These are phyloP conservation scores for Nasonia longicornis DNA, from an alignment of 1,140 invertebrate species.

Conservation along the genomic window DNA sequence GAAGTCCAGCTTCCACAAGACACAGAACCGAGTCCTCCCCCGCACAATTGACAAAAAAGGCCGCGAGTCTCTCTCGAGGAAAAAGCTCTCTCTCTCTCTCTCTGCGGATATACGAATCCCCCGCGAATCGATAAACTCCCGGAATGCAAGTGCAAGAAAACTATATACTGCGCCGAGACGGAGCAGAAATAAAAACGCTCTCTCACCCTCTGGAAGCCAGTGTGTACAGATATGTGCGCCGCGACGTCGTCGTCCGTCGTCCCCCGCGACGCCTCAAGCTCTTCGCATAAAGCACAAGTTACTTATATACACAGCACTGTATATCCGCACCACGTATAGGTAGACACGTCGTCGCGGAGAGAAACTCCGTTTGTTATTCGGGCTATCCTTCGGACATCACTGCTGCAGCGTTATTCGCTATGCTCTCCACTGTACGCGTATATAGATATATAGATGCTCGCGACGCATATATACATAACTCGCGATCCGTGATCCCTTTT, in stretches of 20 bases:
- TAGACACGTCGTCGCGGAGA: background rate
- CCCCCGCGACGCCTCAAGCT: background rate
- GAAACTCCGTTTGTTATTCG: background rate
- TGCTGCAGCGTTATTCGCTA: background rate
- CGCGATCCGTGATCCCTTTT: slow-evolving; percentile 2
- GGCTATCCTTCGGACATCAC: background rate
- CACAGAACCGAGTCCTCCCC: background rate
- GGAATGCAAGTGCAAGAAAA: background rate
- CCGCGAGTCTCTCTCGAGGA: background rate
- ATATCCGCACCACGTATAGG: background rate
- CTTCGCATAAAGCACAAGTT: background rate
- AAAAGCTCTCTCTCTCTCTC: background rate
- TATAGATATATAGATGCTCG: background rate
- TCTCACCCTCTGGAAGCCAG: background rate
- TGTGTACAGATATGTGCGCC: too few species aligned
- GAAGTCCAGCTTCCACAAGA: too few species aligned
- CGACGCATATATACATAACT: background rate
- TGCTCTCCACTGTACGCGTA: background rate
- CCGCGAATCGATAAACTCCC: background rate
- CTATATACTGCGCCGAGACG: background rate
- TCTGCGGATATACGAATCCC: background rate
- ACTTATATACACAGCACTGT: background rate
- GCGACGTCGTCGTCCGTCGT: background rate
- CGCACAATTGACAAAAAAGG: background rate
- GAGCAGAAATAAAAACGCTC: background rate